phyloP scores from a whole-genome alignment of 2,797 vertebrate genomes.

The Prunella strophiata region DNA sequence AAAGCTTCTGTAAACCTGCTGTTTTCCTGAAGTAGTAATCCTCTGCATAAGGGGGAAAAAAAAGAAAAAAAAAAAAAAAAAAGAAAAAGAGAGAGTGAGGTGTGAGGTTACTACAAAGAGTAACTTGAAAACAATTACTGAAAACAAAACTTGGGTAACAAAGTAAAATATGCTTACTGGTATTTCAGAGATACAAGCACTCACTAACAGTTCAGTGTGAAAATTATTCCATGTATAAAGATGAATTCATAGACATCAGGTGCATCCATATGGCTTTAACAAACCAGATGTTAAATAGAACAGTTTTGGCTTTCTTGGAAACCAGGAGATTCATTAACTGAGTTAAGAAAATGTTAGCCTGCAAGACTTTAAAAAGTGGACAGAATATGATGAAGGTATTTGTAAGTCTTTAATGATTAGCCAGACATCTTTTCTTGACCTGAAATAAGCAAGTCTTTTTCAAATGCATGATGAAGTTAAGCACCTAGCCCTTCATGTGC shows the following conservation, averaged over 20 bases:
- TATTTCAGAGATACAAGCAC: background rate
- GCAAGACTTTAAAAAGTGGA: background rate
- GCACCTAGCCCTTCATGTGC: background rate
- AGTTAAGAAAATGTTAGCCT: background rate
- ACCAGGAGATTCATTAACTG: background rate
- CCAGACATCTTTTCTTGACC: background rate
- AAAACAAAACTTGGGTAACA: background rate
- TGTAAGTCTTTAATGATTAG: background rate
- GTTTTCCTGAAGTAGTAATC: conserved; percentile 97
- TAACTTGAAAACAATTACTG: background rate
- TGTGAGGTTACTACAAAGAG: background rate
- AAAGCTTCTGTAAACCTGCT: conserved; percentile 95
- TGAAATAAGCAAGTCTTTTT: background rate
- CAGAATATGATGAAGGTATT: background rate
- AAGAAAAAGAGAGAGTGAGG: background rate
- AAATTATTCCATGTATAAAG: background rate
- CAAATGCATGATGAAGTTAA: background rate
- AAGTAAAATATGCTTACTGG: background rate
- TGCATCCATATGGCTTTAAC: background rate
- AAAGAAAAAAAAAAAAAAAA: background rate
- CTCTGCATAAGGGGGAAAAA: conserved; percentile 75
- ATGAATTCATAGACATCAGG: background rate
- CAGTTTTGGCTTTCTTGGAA: background rate
- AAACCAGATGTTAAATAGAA: background rate
- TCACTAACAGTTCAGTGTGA: background rate